These are phyloP conservation scores for Merluccius polli DNA, from an alignment of 2,797 vertebrate genomes.

Conservation along the genomic window DNA sequence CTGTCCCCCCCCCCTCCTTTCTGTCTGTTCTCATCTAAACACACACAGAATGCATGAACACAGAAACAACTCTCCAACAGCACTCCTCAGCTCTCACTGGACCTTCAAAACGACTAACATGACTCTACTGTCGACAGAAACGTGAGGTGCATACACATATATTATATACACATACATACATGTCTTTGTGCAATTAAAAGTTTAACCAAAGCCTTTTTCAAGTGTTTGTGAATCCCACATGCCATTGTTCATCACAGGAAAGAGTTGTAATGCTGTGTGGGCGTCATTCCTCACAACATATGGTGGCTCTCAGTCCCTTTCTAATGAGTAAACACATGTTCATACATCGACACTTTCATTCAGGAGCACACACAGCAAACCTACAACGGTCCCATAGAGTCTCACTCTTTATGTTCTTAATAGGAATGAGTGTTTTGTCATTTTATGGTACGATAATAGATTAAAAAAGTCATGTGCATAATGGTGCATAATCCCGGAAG, in stretches of 20 bases:
- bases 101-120: neutral
- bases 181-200: too few relatives aligned
- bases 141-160: neutral
- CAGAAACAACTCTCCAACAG: neutral
- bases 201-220: too few relatives aligned
- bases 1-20: conserved; percentile 9
- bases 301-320: neutral
- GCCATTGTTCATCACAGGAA: neutral
- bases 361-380: neutral
- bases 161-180: neutral
- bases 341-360: neutral
- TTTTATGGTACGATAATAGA: neutral
- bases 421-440: conserved; percentile 23
- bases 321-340: neutral
- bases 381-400: neutral
- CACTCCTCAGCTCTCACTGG: neutral
- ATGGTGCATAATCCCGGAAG: neutral
- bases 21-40: neutral
- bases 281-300: neutral
- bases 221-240: too few relatives aligned
- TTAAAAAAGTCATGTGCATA: neutral
- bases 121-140: neutral
- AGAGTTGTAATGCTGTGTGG: neutral
- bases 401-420: neutral
- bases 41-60: neutral